Evolutionary conservation across 2,113 vertebrate genomes (phyloP), one percentile per base, ranked within the genome.

Genomic region (Cnemophilus loriae): DNA sequence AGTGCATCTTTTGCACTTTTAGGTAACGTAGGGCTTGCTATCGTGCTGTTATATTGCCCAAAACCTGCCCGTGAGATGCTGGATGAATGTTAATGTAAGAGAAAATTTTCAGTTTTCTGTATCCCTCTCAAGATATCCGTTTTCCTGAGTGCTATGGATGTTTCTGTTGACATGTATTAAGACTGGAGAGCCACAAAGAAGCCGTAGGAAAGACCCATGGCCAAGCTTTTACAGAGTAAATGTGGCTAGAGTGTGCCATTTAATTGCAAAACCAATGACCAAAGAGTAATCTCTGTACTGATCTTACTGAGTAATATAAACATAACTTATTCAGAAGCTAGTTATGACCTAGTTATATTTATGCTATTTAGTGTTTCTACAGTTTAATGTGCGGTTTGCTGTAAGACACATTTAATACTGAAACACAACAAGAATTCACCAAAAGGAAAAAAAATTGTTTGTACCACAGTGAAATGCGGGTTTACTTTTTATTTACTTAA

Each of bases 21-120:
- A 26, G 28, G 20, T 27, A 44, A 42, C 0, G 0, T 13, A 46
- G 24, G 7, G 9, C 53, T 59, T 63, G 39, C 4, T 55, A 1
- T 26, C 63, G 49, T 70, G 15, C 47, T 61, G 11, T 37, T 46
- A 11, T 35, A 16, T 33, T 50, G 19, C 22, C 73, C 49, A 47
- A 73, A 7, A 26, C 30, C 19, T 52, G 30, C 2, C 33, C 67
- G 14, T 77, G 35, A 77, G 47, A 17, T 41, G 19, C 14, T 81
- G 21, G 13, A 28, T 26, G 76, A 6, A 22, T 76, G 52, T 37
- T 41, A 67, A 3, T 42, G 4, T 13, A 28, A 27, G 30, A 64
- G 7, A 55, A 55, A 21, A 27, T n/a, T 23, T 71, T 63, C 17
- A 15, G 2, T 39, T 73, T 78, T 52, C 37, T 47, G 3, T 39